Conservation (phyloP, 2,113 vertebrate genomes). For the Malurus cyaneus region DNA sequence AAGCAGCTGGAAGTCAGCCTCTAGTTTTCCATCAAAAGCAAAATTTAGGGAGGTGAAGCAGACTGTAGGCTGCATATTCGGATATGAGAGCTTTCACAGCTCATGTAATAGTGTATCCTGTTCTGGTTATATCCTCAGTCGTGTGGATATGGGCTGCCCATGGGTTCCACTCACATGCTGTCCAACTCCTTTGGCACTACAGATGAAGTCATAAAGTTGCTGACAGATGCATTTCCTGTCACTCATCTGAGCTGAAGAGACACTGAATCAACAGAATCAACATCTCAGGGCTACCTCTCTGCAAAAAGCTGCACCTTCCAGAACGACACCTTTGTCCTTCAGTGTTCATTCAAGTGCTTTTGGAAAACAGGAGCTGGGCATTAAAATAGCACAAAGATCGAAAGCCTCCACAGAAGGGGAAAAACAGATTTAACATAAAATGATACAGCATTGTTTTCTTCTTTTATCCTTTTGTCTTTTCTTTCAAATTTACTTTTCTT, state of each 20-base stretch:
- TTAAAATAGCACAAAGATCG: constrained; percentile 48
- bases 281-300: neutral
- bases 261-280: constrained; percentile 67
- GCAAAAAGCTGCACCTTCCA: neutral
- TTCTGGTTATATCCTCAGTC: neutral
- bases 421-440: neutral
- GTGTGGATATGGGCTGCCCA: rapidly evolving
- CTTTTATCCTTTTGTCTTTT: neutral
- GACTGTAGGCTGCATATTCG: neutral
- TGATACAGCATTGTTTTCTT: neutral
- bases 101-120: neutral
- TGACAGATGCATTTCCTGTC: constrained; percentile 10
- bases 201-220: constrained; percentile 13
- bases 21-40: neutral
- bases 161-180: neutral
- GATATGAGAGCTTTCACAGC: neutral
- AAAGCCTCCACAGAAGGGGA: neutral
- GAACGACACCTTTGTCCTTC: constrained; percentile 62
- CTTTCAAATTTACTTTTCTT: neutral
- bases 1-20: neutral
- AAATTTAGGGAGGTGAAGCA: neutral
- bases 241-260: constrained; percentile 39
- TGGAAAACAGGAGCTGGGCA: constrained; percentile 35
- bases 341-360: constrained; percentile 21
- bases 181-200: neutral